Percentiles rank a stretch among this genome's conserved stretches.
phyloP scores from a whole-genome alignment of 2,888 invertebrate species.

The Heteromyza rotundicornis region DNA sequence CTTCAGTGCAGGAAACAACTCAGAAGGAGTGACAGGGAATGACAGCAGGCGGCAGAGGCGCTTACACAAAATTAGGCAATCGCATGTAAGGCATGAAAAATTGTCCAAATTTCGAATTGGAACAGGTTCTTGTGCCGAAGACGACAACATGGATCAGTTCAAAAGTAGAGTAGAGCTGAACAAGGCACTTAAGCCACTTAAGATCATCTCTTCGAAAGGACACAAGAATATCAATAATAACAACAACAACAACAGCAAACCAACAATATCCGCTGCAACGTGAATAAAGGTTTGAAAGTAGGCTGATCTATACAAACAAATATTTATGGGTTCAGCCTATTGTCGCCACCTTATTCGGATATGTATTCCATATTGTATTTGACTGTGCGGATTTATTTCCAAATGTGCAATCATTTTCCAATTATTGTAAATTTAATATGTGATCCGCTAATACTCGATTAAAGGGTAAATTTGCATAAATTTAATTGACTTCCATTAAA shows the following conservation, averaged over 20 bases:
- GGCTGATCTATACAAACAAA: constrained; percentile 35
- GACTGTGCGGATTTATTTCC: too few species aligned
- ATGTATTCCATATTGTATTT: background rate
- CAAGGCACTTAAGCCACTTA: constrained; percentile 33
- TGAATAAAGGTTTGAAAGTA: constrained; percentile 47
- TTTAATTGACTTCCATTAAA: too few species aligned
- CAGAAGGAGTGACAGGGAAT: background rate
- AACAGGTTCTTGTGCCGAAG: background rate
- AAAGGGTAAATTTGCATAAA: too few species aligned
- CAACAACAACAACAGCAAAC: background rate
- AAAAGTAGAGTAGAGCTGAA: background rate
- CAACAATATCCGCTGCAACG: background rate
- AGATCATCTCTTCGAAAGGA: constrained; percentile 8
- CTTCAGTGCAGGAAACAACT: background rate
- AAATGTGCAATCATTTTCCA: too few species aligned
- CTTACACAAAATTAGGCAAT: constrained; percentile 51
- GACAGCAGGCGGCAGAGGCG: constrained; percentile 6
- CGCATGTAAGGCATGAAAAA: constrained; percentile 34
- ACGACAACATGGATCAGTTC: too few species aligned
- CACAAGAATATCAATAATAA: background rate
- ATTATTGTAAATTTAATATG: too few species aligned
- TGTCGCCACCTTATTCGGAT: constrained; percentile 38
- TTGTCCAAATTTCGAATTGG: background rate
- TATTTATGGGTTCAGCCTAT: constrained; percentile 32
- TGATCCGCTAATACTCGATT: too few species aligned